Evolutionary conservation across 2,888 invertebrate species (phyloP).

Genomic region (Actias luna): DNA sequence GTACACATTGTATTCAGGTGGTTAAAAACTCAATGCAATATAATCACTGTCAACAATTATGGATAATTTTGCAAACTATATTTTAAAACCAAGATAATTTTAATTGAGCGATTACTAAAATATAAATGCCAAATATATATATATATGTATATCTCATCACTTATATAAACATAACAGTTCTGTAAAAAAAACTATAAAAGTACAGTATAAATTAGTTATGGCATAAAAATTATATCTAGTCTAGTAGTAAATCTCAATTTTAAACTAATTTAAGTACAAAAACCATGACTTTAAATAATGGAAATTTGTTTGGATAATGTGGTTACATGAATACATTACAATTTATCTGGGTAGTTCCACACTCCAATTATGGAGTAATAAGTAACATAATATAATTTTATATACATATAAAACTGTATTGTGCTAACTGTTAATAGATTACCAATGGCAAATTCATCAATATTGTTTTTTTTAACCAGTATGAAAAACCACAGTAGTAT

Average conservation of each 20-base stretch:
- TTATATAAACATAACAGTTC: slow-evolving; percentile 50
- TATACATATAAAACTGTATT: slow-evolving; percentile 15
- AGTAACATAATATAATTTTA: slow-evolving; percentile 15
- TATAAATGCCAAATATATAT: slow-evolving; percentile 64
- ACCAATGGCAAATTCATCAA: slow-evolving; percentile 9
- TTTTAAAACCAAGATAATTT: slow-evolving; percentile 38
- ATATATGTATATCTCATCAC: slow-evolving; percentile 40
- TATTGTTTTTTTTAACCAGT: slow-evolving; percentile 7
- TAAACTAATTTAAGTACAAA: slow-evolving; percentile 72
- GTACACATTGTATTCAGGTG: slow-evolving; percentile 16
- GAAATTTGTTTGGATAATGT: background rate
- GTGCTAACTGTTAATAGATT: slow-evolving; percentile 13
- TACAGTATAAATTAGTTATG: slow-evolving; percentile 77
- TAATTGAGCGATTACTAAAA: slow-evolving; percentile 67
- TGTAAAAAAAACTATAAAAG: slow-evolving; percentile 65
- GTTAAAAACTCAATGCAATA: slow-evolving; percentile 16
- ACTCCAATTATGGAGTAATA: slow-evolving; percentile 15
- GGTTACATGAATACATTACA: slow-evolving; percentile 17
- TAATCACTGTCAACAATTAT: slow-evolving; percentile 10
- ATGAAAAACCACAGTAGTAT: slow-evolving; percentile 4
- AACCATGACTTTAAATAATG: slow-evolving; percentile 36
- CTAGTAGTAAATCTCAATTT: slow-evolving; percentile 58
- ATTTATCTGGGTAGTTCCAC: slow-evolving; percentile 25
- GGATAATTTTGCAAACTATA: slow-evolving; percentile 3
- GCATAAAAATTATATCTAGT: slow-evolving; percentile 72